These are phyloP conservation scores for Hassar affinis DNA, from an alignment of 2,113 vertebrate genomes.

Conservation along the genomic window DNA sequence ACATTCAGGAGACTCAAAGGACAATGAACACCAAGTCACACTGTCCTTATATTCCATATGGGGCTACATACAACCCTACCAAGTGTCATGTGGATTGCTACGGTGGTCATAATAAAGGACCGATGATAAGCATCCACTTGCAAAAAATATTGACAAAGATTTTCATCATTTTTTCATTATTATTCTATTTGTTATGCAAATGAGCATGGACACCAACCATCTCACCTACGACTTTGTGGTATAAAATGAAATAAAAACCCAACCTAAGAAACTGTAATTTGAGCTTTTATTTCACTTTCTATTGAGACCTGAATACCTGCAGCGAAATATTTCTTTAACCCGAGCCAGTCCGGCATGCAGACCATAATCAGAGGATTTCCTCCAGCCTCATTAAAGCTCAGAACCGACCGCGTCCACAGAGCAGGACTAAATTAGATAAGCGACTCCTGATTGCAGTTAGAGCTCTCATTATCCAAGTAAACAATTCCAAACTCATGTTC, in stretches of 20 bases:
- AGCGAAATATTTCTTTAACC: not conserved
- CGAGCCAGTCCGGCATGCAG: constrained; percentile 15
- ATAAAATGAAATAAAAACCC: not conserved
- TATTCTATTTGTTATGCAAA: not conserved
- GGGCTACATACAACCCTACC: no score
- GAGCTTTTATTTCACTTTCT: not conserved
- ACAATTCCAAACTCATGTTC: constrained; percentile 32
- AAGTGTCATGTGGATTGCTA: no score
- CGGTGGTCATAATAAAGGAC: not conserved
- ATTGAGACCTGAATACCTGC: constrained; percentile 23
- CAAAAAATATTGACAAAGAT: no score
- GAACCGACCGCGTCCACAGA: constrained; percentile 21
- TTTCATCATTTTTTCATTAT: no score
- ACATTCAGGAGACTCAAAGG: no score
- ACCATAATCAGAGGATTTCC: constrained; percentile 44
- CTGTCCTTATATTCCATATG: no score
- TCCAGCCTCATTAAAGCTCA: constrained; percentile 41
- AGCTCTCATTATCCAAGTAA: constrained; percentile 36
- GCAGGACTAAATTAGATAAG: constrained; percentile 38
- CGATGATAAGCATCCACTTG: not conserved
- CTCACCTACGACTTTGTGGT: no score
- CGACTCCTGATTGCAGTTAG: constrained; percentile 32
- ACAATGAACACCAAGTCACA: no score
- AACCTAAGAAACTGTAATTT: not conserved
- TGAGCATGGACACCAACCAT: not conserved